Percentiles rank a stretch among this genome's conserved stretches.
phyloP scores from a whole-genome alignment of 2,797 vertebrate genomes.

The Notamacropus eugenii region DNA sequence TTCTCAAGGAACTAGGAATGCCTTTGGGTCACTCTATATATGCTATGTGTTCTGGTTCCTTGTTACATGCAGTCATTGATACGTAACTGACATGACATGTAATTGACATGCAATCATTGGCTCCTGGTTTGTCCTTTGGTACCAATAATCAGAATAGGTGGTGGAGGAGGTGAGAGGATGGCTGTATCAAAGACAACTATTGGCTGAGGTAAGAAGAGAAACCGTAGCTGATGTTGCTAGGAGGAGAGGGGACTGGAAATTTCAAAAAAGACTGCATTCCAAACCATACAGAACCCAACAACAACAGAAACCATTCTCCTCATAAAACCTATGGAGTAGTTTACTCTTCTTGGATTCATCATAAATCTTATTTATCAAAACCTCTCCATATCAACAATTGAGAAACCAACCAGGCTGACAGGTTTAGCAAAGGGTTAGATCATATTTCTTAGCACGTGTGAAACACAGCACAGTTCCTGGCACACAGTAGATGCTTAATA shows the following conservation, averaged over 20 bases:
- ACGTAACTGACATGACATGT: too few species aligned
- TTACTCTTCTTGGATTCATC: not conserved
- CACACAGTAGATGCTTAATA: not conserved
- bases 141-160: not conserved
- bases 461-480: not conserved
- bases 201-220: not conserved
- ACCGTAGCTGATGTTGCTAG: not conserved
- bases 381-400: not conserved
- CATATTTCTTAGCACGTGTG: not conserved
- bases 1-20: not conserved
- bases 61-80: not conserved
- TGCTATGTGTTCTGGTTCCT: not conserved
- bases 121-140: not conserved
- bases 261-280: not conserved
- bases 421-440: not conserved
- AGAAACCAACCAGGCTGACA: not conserved
- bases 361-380: not conserved
- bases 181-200: not conserved
- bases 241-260: not conserved
- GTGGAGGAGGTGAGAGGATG: not conserved
- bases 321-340: not conserved
- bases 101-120: not conserved
- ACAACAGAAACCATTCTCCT: not conserved
- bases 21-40: not conserved
- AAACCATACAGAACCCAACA: not conserved